These are phyloP conservation scores for Sialia sialis DNA, from an alignment of 2,113 vertebrate genomes.

Conservation along the genomic window DNA sequence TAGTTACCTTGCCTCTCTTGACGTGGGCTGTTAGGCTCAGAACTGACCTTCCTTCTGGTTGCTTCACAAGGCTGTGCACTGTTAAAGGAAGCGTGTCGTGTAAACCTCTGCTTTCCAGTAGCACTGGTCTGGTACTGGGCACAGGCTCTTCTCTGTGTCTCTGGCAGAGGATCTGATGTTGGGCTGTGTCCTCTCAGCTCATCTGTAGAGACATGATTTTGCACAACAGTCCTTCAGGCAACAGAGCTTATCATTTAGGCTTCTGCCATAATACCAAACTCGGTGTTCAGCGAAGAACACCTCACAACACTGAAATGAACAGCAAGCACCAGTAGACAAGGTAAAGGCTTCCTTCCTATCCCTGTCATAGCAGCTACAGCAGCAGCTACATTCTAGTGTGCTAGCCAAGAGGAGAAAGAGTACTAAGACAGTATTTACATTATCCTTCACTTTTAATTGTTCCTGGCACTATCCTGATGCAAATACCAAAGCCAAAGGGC, in stretches of 20 bases:
- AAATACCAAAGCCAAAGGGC: background rate
- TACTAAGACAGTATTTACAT: background rate
- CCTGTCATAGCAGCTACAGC: background rate
- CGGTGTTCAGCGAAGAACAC: background rate
- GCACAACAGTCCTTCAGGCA: background rate
- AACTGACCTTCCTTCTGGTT: conserved; percentile 74
- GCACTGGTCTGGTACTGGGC: background rate
- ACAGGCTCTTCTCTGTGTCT: conserved; percentile 13
- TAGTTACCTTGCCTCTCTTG: conserved; percentile 69
- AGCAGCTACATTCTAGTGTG: background rate
- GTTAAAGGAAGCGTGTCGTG: conserved; percentile 77
- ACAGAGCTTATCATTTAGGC: background rate
- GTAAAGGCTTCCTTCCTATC: background rate
- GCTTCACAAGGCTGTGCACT: conserved; percentile 49
- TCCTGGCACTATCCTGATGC: background rate
- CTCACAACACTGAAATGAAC: background rate
- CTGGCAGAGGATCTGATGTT: conserved; percentile 52
- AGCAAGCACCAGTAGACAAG: background rate
- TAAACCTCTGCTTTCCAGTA: conserved; percentile 66
- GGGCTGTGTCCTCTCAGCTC: conserved; percentile 47
- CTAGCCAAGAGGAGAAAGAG: background rate
- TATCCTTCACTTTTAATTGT: background rate
- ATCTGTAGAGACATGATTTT: conserved; percentile 54
- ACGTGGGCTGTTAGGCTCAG: conserved; percentile 81
- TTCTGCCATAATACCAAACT: background rate